Percentiles rank a stretch among this genome's conserved stretches.
Conservation (phyloP, 1,140 invertebrate genomes). For the Bombus breviceps region DNA sequence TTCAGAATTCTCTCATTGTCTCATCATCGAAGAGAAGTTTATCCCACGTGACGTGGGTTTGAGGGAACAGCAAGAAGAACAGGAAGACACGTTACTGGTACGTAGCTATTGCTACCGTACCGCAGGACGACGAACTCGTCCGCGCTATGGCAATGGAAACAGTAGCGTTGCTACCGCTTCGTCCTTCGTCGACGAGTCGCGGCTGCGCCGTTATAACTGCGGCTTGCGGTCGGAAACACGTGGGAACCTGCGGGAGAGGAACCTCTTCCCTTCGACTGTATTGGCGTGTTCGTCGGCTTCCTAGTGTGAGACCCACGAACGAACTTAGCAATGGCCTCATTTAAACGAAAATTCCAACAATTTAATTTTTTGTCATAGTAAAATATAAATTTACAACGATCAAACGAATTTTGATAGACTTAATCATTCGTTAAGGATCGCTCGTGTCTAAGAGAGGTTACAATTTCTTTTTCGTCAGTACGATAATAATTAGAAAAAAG, state of each 20-base stretch:
- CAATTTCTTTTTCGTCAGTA: no score
- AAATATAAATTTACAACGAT: no score
- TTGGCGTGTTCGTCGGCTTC: conserved; percentile 35
- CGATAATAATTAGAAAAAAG: no score
- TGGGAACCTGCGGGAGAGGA: conserved; percentile 74
- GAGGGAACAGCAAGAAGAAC: conserved; percentile 3
- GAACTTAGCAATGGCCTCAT: not conserved
- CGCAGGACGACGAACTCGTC: conserved; percentile 62
- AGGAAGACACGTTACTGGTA: conserved; percentile 44
- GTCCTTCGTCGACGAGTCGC: conserved; percentile 66
- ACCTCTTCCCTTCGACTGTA: conserved; percentile 52
- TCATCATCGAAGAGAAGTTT: conserved; percentile 8
- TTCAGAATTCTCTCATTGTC: conserved; percentile 16
- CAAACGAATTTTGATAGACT: no score
- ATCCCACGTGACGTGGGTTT: conserved; percentile 53
- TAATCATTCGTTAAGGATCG: no score
- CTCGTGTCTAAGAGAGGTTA: no score
- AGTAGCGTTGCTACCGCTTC: conserved; percentile 39
- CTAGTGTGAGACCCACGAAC: conserved; percentile 23
- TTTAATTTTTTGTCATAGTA: not conserved
- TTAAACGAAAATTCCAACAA: not conserved
- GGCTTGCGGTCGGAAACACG: conserved; percentile 76
- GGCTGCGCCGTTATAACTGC: conserved; percentile 74
- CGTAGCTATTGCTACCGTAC: conserved; percentile 9
- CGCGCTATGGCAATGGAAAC: conserved; percentile 34